Base-by-base conservation (phyloP, 2,797 vertebrate genomes). In the Neosilurus hyrtlii region DNA sequence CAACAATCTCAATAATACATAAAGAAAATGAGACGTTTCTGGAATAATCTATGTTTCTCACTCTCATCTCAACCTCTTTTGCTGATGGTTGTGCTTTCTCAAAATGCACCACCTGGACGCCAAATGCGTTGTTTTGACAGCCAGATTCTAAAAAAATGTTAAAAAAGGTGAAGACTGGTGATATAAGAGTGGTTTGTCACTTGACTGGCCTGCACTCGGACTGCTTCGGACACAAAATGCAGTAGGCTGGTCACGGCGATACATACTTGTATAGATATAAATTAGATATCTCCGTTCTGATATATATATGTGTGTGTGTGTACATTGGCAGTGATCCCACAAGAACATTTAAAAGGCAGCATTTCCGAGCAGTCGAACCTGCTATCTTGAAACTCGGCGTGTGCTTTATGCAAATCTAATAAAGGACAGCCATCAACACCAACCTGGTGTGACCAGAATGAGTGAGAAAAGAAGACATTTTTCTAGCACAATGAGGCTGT, bases 241-340 rank as follows among this genome's bases (percentile, higher is more conserved):
- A 82, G 75, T 66, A 76, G 61, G 72, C 82, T 79, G 37, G 82
- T 85, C 57, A 87, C 79, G 79, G 8, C 80, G 70, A 73, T 87
- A 80, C 61, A 85, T 78, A 85, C 82, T 78, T 68, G 61, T 49
- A 57, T 82, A 77, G 71, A 57, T 82, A 74, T 71, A 85, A 49
- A 85, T 79, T 6, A 74, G 11, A 71, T n/a, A 61, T 67, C 51
- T 57, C 76, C 35, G 76, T 74, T 87, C 65, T 88, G 82, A 43
- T 43, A 43, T 43, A 43, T 43, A 43, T 43, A 43, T 43, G 2
- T 43, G 37, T 43, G 37, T 43, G 37, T 5, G 70, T 67, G 26
- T 80, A 22, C 51, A 66, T 88, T 92, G 93, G 93, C 93, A 95
- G 94, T 93, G 92, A 92, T 93, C 86, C 87, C 57, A 90, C 75